These are phyloP conservation scores for Cantharis lateralis DNA, from an alignment of 2,888 invertebrate genomes.

Conservation along the genomic window DNA sequence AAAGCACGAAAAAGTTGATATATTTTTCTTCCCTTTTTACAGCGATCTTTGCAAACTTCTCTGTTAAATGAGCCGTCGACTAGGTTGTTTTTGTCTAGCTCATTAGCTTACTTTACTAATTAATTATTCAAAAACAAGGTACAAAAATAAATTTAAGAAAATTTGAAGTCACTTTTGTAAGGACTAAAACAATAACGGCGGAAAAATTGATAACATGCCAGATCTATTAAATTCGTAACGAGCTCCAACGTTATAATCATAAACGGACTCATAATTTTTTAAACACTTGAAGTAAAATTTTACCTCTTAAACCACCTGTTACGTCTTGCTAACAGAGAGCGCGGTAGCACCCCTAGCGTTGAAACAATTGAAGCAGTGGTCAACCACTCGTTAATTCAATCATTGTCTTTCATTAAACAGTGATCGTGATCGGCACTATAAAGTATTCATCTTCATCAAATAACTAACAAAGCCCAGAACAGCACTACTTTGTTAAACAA, in stretches of 20 bases:
- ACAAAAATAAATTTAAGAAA: conserved; percentile 7
- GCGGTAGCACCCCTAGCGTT: background rate
- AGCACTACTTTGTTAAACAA: background rate
- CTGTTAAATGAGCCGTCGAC: conserved; percentile 15
- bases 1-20: conserved; percentile 7
- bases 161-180: conserved; percentile 8
- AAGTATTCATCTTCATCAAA: background rate
- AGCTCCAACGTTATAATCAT: background rate
- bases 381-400: background rate
- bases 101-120: conserved; percentile 17
- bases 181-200: background rate
- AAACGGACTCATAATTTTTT: background rate
- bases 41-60: conserved; percentile 7
- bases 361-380: background rate
- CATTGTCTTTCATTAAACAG: background rate
- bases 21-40: background rate
- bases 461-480: background rate
- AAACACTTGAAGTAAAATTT: background rate
- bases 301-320: background rate
- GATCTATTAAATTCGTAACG: background rate
- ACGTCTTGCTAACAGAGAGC: background rate
- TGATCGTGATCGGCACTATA: background rate
- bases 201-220: background rate
- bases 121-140: conserved; percentile 20
- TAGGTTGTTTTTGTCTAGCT: conserved; percentile 17